A percentile compares a stretch with the other conserved stretches of the same genome.
Conservation (phyloP, 2,888 invertebrate genomes). For the Troides oblongomaculatus region DNA sequence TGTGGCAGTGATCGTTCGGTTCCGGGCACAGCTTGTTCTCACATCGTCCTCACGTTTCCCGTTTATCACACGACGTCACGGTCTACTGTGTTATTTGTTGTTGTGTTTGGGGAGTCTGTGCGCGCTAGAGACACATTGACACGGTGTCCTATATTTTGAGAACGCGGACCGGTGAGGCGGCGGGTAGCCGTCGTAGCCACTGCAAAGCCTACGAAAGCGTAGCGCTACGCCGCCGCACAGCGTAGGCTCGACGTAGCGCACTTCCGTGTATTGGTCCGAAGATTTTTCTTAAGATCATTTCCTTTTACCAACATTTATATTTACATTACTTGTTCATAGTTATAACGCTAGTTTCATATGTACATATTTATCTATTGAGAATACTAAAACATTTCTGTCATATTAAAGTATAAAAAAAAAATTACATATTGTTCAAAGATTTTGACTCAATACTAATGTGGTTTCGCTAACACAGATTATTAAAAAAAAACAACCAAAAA, state of each 20-base stretch:
- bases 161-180: slow-evolving; percentile 55
- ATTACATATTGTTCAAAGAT: no score
- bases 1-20: slow-evolving; percentile 53
- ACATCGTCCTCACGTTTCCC: slow-evolving; percentile 36
- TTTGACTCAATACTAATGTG: no score
- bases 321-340: neutral
- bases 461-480: no score
- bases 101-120: slow-evolving; percentile 42
- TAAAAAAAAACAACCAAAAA: no score
- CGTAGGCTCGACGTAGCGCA: slow-evolving; percentile 49
- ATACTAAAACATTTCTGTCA: neutral
- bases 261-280: slow-evolving; percentile 58
- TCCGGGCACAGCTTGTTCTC: slow-evolving; percentile 46
- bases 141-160: slow-evolving; percentile 62
- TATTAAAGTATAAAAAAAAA: no score
- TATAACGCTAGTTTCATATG: neutral
- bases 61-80: slow-evolving; percentile 42
- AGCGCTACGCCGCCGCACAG: slow-evolving; percentile 60
- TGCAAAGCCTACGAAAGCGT: slow-evolving; percentile 73
- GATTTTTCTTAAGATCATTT: slow-evolving; percentile 47
- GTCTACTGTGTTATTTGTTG: slow-evolving; percentile 37
- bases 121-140: slow-evolving; percentile 54
- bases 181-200: slow-evolving; percentile 63
- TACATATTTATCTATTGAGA: neutral
- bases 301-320: neutral